Evolutionary conservation across 2,888 invertebrate genomes (phyloP).

Genomic region (Ornithoptera alexandrae): DNA sequence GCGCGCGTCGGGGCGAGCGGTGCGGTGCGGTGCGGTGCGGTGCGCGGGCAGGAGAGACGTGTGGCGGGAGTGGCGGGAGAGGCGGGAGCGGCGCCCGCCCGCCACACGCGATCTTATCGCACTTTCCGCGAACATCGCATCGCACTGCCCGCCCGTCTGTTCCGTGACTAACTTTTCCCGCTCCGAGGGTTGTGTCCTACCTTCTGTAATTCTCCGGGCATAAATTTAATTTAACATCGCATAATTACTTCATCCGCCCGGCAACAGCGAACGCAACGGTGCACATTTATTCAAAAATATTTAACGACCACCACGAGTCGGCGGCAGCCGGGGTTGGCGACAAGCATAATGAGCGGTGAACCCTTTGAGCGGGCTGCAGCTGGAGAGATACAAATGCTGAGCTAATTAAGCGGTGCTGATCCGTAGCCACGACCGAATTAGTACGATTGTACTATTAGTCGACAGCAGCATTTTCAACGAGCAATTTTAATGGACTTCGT

Average conservation of each 20-base stretch:
- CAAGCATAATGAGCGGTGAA: constrained; percentile 72
- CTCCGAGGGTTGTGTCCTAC: constrained; percentile 41
- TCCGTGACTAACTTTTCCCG: constrained; percentile 59
- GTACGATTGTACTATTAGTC: constrained; percentile 62
- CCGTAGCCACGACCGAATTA: constrained; percentile 72
- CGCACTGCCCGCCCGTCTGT: constrained; percentile 69
- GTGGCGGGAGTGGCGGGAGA: constrained; percentile 36
- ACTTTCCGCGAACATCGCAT: constrained; percentile 75
- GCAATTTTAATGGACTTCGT: constrained; percentile 27
- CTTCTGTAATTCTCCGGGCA: constrained; percentile 52
- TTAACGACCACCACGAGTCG: constrained; percentile 54
- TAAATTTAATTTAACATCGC: constrained; percentile 56
- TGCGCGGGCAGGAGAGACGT: constrained; percentile 39
- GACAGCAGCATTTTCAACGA: constrained; percentile 38
- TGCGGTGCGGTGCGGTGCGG: constrained; percentile 12
- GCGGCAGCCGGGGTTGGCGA: constrained; percentile 50
- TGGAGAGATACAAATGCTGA: constrained; percentile 60
- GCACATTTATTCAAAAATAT: constrained; percentile 52
- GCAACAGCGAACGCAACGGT: constrained; percentile 38
- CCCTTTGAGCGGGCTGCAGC: constrained; percentile 73
- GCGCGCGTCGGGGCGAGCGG: no score
- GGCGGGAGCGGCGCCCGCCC: constrained; percentile 46
- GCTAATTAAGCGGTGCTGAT: constrained; percentile 75
- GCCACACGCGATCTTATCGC: constrained; percentile 78
- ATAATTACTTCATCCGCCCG: constrained; percentile 44